A percentile compares a stretch with the other conserved stretches of the same genome.
Evolutionary conservation across 2,888 invertebrate species (phyloP).

Genomic region (Zele albiditarsus): DNA sequence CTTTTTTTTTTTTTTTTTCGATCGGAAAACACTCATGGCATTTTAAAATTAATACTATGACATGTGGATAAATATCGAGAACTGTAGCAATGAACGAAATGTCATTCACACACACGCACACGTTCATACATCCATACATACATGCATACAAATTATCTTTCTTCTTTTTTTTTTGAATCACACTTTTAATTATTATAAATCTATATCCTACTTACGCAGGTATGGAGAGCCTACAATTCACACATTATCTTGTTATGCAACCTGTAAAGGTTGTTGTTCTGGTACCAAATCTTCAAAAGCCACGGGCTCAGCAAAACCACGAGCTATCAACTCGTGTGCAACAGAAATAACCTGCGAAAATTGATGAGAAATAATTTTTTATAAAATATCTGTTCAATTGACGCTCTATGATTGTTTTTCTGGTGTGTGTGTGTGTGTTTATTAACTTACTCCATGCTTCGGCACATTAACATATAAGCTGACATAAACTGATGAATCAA

Average conservation of each 20-base stretch:
- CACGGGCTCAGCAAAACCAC: slow-evolving; percentile 87
- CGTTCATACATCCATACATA: slow-evolving; percentile 43
- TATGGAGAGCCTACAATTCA: slow-evolving; percentile 34
- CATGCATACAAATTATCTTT: slow-evolving; percentile 29
- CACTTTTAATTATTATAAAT: slow-evolving; percentile 31
- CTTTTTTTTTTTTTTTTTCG: background rate
- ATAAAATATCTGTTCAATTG: background rate
- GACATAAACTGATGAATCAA: slow-evolving; percentile 84
- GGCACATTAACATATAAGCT: slow-evolving; percentile 86
- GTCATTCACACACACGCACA: slow-evolving; percentile 38
- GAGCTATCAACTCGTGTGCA: slow-evolving; percentile 89
- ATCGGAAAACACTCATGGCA: background rate
- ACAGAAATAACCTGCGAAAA: slow-evolving; percentile 87
- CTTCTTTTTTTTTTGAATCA: slow-evolving; percentile 26
- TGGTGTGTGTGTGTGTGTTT: background rate
- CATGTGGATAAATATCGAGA: slow-evolving; percentile 10
- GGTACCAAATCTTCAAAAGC: slow-evolving; percentile 62
- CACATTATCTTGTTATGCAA: slow-evolving; percentile 18
- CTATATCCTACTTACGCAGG: slow-evolving; percentile 38
- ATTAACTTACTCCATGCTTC: slow-evolving; percentile 81
- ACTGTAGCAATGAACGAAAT: background rate
- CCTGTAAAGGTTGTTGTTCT: slow-evolving; percentile 44
- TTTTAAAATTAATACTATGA: slow-evolving; percentile 19
- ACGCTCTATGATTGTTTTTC: background rate
- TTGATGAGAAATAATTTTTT: slow-evolving; percentile 46